phyloP scores from a whole-genome alignment of 2,113 vertebrate genomes.

The Mohoua ochrocephala region DNA sequence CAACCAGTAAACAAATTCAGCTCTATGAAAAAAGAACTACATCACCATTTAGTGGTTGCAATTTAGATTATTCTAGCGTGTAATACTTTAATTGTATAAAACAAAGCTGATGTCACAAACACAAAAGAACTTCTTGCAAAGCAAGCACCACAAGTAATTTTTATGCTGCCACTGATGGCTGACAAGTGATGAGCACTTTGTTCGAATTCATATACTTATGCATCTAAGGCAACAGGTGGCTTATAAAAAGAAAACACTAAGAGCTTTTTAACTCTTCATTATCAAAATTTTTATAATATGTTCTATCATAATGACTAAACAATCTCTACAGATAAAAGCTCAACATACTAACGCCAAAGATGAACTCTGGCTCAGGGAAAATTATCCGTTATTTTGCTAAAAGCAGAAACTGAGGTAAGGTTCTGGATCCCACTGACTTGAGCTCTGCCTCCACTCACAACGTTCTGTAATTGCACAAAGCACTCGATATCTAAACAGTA shows the following conservation, averaged over 20 bases:
- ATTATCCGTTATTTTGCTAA: neutral
- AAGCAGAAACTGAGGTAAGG: neutral
- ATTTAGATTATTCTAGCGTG: conserved; percentile 95
- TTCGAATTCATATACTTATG: conserved; percentile 75
- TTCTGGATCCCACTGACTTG: neutral
- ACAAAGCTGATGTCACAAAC: conserved; percentile 91
- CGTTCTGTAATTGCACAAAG: neutral
- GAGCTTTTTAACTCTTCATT: conserved; percentile 69
- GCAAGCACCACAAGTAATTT: conserved; percentile 86
- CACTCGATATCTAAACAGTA: neutral
- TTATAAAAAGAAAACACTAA: conserved; percentile 74
- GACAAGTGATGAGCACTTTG: conserved; percentile 87
- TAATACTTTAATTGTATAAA: conserved; percentile 96
- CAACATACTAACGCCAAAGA: conserved; percentile 10
- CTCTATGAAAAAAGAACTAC: conserved; percentile 78
- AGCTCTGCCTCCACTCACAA: neutral
- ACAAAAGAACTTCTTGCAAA: conserved; percentile 85
- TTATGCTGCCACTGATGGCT: conserved; percentile 78
- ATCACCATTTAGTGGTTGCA: conserved; percentile 84
- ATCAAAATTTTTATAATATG: conserved; percentile 53
- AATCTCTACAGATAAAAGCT: conserved; percentile 36
- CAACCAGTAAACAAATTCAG: conserved; percentile 90
- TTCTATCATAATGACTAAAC: conserved; percentile 46
- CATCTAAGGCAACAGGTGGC: conserved; percentile 76
- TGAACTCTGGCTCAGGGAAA: neutral